Evolutionary conservation across 2,888 invertebrate species (phyloP).

Genomic region (Dusona sp.): DNA sequence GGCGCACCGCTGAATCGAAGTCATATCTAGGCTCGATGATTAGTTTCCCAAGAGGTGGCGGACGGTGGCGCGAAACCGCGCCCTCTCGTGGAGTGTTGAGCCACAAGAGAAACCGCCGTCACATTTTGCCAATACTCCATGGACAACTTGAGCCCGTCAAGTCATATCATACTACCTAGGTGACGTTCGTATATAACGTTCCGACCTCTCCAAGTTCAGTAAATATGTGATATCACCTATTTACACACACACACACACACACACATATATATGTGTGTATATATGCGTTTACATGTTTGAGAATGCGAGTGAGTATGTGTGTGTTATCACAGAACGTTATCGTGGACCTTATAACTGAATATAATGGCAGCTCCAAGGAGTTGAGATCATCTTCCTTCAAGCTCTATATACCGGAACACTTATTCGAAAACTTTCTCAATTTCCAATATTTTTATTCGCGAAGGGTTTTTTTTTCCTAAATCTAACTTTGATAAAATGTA

Average conservation of each 20-base stretch:
- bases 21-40: slow-evolving; percentile 66
- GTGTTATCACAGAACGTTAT: slow-evolving; percentile 5
- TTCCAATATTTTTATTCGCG: neutral
- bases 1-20: slow-evolving; percentile 49
- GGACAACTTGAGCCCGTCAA: slow-evolving; percentile 60
- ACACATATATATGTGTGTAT: neutral
- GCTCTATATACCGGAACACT: neutral
- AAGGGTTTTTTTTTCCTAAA: neutral
- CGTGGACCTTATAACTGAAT: slow-evolving; percentile 1
- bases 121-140: slow-evolving; percentile 56
- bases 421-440: slow-evolving; percentile 4
- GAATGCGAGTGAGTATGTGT: neutral
- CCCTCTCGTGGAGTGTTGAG: slow-evolving; percentile 27
- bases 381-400: neutral
- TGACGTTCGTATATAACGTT: slow-evolving; percentile 44
- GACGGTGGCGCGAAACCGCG: slow-evolving; percentile 3
- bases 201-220: neutral
- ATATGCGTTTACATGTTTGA: neutral
- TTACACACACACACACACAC: too few relatives aligned
- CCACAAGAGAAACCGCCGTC: slow-evolving; percentile 24
- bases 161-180: slow-evolving; percentile 30
- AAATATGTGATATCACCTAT: neutral
- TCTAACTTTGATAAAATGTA: neutral
- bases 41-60: slow-evolving; percentile 58
- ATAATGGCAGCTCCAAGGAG: neutral